Base-by-base conservation (phyloP, 1,140 invertebrate genomes). In the Tetramorium alpestre region DNA sequence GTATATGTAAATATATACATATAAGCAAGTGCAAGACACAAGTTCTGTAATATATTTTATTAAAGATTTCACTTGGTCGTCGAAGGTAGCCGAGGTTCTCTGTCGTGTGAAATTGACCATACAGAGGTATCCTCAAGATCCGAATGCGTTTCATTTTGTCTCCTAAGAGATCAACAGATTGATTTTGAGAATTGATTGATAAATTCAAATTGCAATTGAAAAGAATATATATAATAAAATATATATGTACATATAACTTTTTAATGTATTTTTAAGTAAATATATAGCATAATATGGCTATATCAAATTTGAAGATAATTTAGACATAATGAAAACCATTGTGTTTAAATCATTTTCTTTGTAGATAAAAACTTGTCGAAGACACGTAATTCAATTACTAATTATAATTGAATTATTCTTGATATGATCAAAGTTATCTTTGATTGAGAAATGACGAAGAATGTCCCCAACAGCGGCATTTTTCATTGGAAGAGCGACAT, bases 21-120 rank as follows among this genome's bases (percentile, higher is more conserved):
- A 72, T 28, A 18, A 72, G 47, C 25, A 25, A 51, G n/a, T 18
- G 8, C 44, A 81, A 25, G 3, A 33, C 33, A 51, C 16, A 67
- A 28, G 51, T 33, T 81, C 62, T 73, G 76, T 88, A 90, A 90
- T 88, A 90, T 88, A 90, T 82, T 90, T 86, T 90, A 80, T 76
- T 87, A 88, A 90, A 44, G 11, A 28, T 78, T 86, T 72, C 16
- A 54, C 25, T 5, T 56, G 2, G 6, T 44, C 6, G 38, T 70
- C 22, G 41, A 22, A 58, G 25, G 1, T 28, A 82, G n/a, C 8
- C 2, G n/a, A n/a, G 6, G 18, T 13, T 80, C 8, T 80, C 18
- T 67, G 33, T 33, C 13, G 64, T n/a, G 0, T 13, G 11, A 80
- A 33, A 10, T 51, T 44, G 33, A 41, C 33, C 47, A 73, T 25